phyloP scores from a whole-genome alignment of 2,888 invertebrate genomes.

The Caradrina kadenii region DNA sequence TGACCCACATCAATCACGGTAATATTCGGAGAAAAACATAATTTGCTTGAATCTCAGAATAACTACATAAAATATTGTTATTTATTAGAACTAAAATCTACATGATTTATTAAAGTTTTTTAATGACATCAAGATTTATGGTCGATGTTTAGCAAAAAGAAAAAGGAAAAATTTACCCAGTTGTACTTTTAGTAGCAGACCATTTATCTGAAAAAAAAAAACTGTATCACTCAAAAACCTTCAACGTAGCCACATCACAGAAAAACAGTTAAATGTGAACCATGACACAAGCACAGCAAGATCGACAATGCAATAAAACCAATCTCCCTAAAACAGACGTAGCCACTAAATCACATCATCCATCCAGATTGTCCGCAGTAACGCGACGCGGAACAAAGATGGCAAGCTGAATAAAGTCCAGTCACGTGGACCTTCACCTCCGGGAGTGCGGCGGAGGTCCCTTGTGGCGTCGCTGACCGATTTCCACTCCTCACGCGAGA shows the following conservation, averaged over 20 bases:
- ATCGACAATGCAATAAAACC: slow-evolving; percentile 32
- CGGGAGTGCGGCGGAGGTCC: slow-evolving; percentile 68
- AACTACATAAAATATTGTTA: too few species aligned
- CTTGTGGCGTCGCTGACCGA: slow-evolving; percentile 79
- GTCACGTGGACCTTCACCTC: slow-evolving; percentile 79
- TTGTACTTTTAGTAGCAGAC: neutral
- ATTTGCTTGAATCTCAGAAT: too few species aligned
- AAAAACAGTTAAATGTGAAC: slow-evolving; percentile 4
- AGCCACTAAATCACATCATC: slow-evolving; percentile 51
- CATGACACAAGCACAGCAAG: neutral
- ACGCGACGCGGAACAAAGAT: slow-evolving; percentile 70
- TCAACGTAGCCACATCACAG: neutral
- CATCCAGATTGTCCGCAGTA: slow-evolving; percentile 55
- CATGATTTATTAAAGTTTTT: too few species aligned
- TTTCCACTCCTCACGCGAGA: slow-evolving; percentile 81
- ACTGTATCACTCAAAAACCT: neutral
- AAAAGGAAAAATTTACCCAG: too few species aligned
- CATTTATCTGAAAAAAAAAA: neutral
- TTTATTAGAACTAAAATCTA: too few species aligned
- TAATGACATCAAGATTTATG: too few species aligned
- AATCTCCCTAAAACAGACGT: slow-evolving; percentile 34
- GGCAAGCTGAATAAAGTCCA: slow-evolving; percentile 71
- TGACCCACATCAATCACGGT: too few species aligned
- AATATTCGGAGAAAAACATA: too few species aligned
- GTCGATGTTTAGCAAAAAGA: neutral